Conservation (phyloP, 2,113 vertebrate genomes). For the Rhinichthys klamathensis region DNA sequence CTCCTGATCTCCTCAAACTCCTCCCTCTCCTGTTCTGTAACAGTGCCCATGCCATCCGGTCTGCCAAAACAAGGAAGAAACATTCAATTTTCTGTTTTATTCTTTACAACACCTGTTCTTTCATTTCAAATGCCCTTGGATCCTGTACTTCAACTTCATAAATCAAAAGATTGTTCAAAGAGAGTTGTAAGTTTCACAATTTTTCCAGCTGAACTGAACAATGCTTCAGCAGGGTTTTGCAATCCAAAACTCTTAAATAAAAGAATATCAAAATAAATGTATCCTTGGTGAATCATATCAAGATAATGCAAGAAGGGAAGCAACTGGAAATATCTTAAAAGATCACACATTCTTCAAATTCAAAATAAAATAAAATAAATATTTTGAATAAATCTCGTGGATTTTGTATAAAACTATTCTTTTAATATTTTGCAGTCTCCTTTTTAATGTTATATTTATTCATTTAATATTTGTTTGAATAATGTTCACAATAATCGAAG, state of each 20-base stretch:
- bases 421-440: neutral
- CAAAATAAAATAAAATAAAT: neutral
- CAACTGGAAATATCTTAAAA: neutral
- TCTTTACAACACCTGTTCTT: slow-evolving; percentile 12
- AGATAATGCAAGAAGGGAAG: neutral
- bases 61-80: slow-evolving; percentile 67
- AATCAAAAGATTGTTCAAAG: slow-evolving; percentile 2
- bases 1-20: slow-evolving; percentile 89
- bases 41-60: slow-evolving; percentile 94
- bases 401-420: neutral
- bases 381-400: neutral
- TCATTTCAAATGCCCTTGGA: slow-evolving; percentile 15
- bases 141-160: neutral
- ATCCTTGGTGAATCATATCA: neutral
- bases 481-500: neutral
- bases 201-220: neutral
- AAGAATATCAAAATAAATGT: neutral
- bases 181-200: slow-evolving; percentile 3
- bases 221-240: neutral
- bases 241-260: neutral
- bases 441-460: neutral
- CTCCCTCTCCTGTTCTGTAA: slow-evolving; percentile 90
- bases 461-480: neutral
- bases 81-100: neutral
- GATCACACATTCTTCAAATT: neutral